A percentile compares a stretch with the other conserved stretches of the same genome.
phyloP scores from a whole-genome alignment of 2,797 vertebrate species.

The Spondyliosoma cantharus region DNA sequence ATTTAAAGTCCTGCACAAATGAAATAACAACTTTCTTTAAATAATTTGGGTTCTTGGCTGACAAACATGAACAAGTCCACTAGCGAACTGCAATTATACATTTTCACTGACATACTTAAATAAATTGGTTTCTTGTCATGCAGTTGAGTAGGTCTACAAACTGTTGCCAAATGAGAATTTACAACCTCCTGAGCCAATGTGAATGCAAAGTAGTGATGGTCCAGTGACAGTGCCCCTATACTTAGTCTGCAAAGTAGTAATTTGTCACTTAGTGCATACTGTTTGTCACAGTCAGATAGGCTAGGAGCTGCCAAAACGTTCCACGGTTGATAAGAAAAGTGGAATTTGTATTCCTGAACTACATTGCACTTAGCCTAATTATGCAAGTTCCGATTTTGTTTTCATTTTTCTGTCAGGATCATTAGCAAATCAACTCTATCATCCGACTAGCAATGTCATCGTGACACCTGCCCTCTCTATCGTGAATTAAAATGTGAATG shows the following conservation, averaged over 20 bases:
- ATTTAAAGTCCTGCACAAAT: background rate
- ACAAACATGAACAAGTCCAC: background rate
- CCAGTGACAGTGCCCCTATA: background rate
- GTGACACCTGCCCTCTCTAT: background rate
- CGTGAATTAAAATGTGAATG: background rate
- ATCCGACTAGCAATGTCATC: background rate
- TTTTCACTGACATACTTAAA: background rate
- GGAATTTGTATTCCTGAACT: background rate
- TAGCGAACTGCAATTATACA: background rate
- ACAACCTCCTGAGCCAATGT: background rate
- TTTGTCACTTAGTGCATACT: background rate
- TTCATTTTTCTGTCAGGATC: background rate
- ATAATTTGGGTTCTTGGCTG: background rate
- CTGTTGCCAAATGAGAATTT: background rate
- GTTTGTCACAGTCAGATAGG: background rate
- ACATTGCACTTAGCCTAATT: background rate
- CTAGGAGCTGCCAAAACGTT: background rate
- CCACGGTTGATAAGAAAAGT: background rate
- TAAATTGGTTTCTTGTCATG: background rate
- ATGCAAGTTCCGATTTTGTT: background rate
- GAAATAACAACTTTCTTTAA: background rate
- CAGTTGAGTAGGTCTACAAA: background rate
- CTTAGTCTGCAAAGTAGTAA: background rate
- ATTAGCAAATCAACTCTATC: background rate
- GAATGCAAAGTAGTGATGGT: background rate